Base-by-base conservation (phyloP, 2,113 vertebrate genomes). In the Elanoides forficatus region DNA sequence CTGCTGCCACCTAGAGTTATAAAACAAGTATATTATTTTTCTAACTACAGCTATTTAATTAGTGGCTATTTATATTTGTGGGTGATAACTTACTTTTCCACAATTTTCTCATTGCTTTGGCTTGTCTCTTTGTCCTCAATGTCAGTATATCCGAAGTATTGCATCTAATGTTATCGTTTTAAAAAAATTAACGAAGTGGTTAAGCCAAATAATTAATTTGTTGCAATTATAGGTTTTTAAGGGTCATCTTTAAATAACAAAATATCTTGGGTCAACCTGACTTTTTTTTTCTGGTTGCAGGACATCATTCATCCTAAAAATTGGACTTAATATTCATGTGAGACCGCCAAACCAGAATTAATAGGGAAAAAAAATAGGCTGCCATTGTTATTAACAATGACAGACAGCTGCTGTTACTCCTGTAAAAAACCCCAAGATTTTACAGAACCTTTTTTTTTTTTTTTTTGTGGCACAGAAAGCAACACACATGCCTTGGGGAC, bases 1-100 rank as follows among this genome's bases (percentile, higher is more conserved):
- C 78, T 96, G 91, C 93, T 95, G 94, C 95, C 96, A 97, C 88
- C 95, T 96, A 95, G 88, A 95, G 95, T 92, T 95, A 59, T 12
- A 71, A 86, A 95, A 25, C 32, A 88, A 70, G 56, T 27, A 76
- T 38, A 72, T 83, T 78, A 42, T 72, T 95, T 89, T 94, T 87
- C 76, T 72, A 85, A 82, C 66, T 53, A 15, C 18, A 66, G 23
- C 32, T 90, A 19, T 70, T 50, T 85, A 88, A 93, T 95, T 94
- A 94, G 30, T 47, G 42, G 12, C 34, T 71, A 1, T 75, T 85
- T 75, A 6, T 60, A 55, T 85, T 55, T 48, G 10, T 68, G 40
- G 34, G 25, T n/a, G 40, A 38, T 85, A 75, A 26, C 25, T 84
- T 78, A 67, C 52, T 75, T 80, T 95, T 70, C 45, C 55, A 62